A percentile compares a stretch with the other conserved stretches of the same genome.
Conservation (phyloP, 2,797 vertebrate species). For the Eulemur albifrons region DNA sequence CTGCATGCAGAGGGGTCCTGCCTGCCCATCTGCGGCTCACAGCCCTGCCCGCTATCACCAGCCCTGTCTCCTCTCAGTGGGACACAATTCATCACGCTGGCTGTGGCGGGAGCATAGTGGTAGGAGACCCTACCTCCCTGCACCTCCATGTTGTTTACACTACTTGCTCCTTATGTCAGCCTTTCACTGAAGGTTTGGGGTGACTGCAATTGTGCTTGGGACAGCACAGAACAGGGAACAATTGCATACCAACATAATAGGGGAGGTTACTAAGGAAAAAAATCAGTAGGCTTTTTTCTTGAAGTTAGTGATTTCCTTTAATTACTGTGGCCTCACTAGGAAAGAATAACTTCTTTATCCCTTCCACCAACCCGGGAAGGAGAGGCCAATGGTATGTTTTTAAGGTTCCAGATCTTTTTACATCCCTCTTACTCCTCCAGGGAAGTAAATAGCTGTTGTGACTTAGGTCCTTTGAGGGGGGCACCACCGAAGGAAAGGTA, state of each 20-base stretch:
- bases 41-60: not conserved
- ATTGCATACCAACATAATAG: not conserved
- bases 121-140: not conserved
- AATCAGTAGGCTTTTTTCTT: not conserved
- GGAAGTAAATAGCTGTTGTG: not conserved
- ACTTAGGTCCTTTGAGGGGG: not conserved
- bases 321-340: not conserved
- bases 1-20: not conserved
- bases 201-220: not conserved
- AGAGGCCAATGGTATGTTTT: not conserved
- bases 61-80: rapidly evolving
- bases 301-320: not conserved
- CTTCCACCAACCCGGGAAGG: not conserved
- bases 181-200: not conserved
- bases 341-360: not conserved
- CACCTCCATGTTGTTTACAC: not conserved
- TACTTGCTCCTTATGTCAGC: not conserved
- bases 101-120: too few relatives aligned
- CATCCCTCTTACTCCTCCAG: not conserved
- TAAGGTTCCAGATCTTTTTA: not conserved
- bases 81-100: rapidly evolving
- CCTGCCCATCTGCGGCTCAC: not conserved
- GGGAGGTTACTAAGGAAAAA: not conserved
- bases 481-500: not conserved
- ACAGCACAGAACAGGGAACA: not conserved